These are phyloP conservation scores for Melinopterus prodromus DNA, from an alignment of 2,888 invertebrate species.

Conservation along the genomic window DNA sequence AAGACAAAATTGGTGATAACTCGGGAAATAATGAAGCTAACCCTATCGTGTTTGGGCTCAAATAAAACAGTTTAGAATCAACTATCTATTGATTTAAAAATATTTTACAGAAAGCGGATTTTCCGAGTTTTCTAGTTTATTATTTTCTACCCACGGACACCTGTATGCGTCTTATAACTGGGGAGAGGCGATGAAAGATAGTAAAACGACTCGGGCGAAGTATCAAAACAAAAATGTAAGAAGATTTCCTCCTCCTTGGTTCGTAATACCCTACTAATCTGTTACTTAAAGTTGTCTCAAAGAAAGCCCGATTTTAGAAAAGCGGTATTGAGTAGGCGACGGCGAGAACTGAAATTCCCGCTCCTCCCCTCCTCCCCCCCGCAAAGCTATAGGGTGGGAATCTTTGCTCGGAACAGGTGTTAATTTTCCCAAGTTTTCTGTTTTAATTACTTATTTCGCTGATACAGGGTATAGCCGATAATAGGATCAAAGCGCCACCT, in stretches of 20 bases:
- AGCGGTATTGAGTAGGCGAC: neutral
- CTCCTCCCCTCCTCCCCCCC: neutral
- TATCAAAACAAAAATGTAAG: conserved; percentile 20
- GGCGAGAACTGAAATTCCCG: neutral
- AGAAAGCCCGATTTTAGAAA: conserved; percentile 14
- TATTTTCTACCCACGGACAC: neutral
- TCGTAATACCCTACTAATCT: conserved; percentile 7
- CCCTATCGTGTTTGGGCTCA: no score
- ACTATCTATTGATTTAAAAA: no score
- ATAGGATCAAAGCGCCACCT: conserved; percentile 19
- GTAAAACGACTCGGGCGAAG: neutral
- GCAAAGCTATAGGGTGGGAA: neutral
- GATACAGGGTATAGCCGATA: conserved; percentile 11
- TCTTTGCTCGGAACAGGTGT: conserved; percentile 15
- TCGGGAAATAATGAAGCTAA: no score
- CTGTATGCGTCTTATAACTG: neutral
- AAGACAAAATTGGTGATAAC: no score
- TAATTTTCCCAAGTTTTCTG: conserved; percentile 18
- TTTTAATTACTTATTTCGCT: conserved; percentile 18
- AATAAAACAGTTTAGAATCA: no score
- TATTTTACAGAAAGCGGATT: no score
- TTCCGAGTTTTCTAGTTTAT: no score
- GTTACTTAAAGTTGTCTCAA: conserved; percentile 14
- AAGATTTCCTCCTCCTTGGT: neutral
- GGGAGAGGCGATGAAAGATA: neutral